Evolutionary conservation across 53 echinoderm and acorn worm species (phyloP).

Genomic region (Luidia sarsii): DNA sequence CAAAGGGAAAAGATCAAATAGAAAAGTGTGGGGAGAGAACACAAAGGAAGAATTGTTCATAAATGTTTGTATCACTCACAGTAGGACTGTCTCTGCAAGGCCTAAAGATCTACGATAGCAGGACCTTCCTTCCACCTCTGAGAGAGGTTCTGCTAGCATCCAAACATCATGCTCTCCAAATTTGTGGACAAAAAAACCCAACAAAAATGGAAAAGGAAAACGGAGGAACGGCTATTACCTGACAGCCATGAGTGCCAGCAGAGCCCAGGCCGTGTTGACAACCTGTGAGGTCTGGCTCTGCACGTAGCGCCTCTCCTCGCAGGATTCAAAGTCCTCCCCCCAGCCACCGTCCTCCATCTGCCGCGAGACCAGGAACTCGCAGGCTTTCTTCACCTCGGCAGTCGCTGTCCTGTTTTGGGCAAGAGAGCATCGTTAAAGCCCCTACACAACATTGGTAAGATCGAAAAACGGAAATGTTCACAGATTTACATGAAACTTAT

Average conservation of each 20-base stretch:
- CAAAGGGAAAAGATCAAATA: too few relatives aligned
- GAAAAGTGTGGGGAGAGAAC: too few relatives aligned
- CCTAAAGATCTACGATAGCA: too few relatives aligned
- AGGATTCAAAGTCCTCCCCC: constrained; percentile 97
- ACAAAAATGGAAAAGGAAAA: background rate
- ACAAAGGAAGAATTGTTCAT: too few relatives aligned
- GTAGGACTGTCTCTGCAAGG: too few relatives aligned
- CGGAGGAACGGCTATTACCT: constrained; percentile 68
- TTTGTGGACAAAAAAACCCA: background rate
- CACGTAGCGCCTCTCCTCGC: constrained; percentile 79
- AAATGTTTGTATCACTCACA: too few relatives aligned
- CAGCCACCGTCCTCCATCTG: constrained; percentile 97
- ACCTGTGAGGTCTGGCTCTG: constrained; percentile 84
- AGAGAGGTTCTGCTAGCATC: too few relatives aligned
- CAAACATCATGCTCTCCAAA: background rate
- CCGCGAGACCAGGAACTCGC: constrained; percentile 73
- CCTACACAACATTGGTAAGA: too few relatives aligned
- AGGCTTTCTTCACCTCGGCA: constrained; percentile 77
- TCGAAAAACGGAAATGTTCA: too few relatives aligned
- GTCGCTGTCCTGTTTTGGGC: constrained; percentile 59
- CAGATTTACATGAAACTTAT: too few relatives aligned
- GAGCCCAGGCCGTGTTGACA: constrained; percentile 91
- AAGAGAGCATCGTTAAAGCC: too few relatives aligned
- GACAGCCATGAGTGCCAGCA: constrained; percentile 90
- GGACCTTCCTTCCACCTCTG: too few relatives aligned